Evolutionary conservation across 2,797 vertebrate species (phyloP).

Genomic region (Monodelphis domestica): DNA sequence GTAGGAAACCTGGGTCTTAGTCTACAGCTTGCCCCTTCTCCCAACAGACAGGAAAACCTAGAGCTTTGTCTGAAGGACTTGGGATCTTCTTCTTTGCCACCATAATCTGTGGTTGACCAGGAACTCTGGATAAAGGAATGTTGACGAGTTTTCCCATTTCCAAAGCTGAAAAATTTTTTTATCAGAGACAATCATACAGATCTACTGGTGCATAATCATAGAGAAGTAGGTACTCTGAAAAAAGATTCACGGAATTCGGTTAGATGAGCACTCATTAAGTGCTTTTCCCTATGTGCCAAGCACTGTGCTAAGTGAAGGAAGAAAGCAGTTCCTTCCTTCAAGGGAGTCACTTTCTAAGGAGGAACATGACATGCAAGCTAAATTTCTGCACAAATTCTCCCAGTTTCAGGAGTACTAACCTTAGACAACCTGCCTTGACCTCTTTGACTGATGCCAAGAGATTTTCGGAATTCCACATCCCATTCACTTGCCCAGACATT

Average conservation of each 20-base stretch:
- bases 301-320: background rate
- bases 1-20: background rate
- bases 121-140: too few species aligned
- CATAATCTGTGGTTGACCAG: background rate
- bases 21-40: background rate
- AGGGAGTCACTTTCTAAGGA: background rate
- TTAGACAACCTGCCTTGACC: background rate
- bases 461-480: background rate
- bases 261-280: background rate
- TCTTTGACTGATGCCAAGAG: background rate
- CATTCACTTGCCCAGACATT: background rate
- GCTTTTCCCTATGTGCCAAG: background rate
- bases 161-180: background rate
- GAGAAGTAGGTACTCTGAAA: background rate
- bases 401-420: too few species aligned
- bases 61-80: background rate
- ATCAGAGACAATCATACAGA: background rate
- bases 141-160: background rate
- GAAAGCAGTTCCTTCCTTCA: background rate
- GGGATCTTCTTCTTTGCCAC: background rate
- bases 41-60: background rate
- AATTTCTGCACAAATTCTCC: background rate
- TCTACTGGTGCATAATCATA: background rate
- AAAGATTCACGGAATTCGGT: background rate
- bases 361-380: background rate